Conservation (phyloP, 2,113 vertebrate genomes). For the Irena cyanogastra region DNA sequence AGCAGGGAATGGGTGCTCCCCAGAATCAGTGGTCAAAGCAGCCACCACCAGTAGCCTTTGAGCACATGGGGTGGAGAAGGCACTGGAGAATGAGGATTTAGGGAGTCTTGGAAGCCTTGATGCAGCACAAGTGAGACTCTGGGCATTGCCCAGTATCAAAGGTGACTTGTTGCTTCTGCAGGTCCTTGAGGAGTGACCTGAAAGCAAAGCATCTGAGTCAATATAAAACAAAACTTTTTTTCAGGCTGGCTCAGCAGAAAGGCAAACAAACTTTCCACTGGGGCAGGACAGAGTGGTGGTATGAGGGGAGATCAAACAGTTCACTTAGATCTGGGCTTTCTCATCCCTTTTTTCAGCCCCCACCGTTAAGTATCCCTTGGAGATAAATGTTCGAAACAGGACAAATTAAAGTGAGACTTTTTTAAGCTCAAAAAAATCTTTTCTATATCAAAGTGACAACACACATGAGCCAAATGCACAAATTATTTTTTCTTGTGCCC, state of each 20-base stretch:
- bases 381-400: background rate
- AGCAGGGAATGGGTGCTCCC: background rate
- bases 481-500: background rate
- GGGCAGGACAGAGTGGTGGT: background rate
- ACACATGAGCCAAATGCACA: background rate
- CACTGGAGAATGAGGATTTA: background rate
- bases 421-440: background rate
- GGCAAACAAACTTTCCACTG: background rate
- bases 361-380: background rate
- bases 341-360: background rate
- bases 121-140: background rate
- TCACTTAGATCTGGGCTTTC: background rate
- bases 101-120: background rate
- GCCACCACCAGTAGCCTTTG: background rate
- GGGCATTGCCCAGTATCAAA: background rate
- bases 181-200: slow-evolving; percentile 1
- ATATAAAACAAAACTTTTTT: background rate
- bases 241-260: background rate
- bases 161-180: background rate
- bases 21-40: background rate
- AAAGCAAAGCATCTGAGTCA: background rate
- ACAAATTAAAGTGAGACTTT: background rate
- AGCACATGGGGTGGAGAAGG: background rate
- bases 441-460: background rate
- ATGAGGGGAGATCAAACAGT: background rate